These are phyloP conservation scores for Bambusicola thoracicus DNA, from an alignment of 2,113 vertebrate species.

Conservation along the genomic window DNA sequence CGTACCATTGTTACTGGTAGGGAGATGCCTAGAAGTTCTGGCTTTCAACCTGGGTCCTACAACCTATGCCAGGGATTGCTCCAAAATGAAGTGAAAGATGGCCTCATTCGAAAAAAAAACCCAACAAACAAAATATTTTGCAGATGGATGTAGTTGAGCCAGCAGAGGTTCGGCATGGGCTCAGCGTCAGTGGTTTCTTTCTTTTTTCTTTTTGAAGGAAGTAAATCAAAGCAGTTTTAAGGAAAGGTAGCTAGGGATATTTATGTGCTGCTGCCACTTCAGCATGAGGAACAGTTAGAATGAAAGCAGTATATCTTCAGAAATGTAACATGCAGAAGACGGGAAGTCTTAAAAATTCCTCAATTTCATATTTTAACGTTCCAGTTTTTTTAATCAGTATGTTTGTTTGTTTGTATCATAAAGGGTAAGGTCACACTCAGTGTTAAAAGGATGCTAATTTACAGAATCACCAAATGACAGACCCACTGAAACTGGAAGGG, in stretches of 20 bases:
- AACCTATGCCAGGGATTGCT: background rate
- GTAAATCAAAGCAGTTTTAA: conserved; percentile 48
- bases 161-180: background rate
- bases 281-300: conserved; percentile 22
- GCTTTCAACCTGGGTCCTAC: background rate
- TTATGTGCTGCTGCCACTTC: conserved; percentile 18
- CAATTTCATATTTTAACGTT: background rate
- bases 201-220: conserved; percentile 3
- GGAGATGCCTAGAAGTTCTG: background rate
- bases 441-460: background rate
- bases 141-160: background rate
- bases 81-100: background rate
- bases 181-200: conserved; percentile 9
- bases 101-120: background rate
- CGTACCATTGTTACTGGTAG: background rate
- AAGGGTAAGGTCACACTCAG: background rate
- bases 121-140: background rate
- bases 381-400: background rate
- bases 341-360: background rate
- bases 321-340: background rate
- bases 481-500: background rate
- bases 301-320: conserved; percentile 14
- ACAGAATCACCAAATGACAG: background rate
- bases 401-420: background rate
- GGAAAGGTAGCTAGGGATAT: background rate